phyloP scores from a whole-genome alignment of 2,113 vertebrate species.

The Microtus montanus region DNA sequence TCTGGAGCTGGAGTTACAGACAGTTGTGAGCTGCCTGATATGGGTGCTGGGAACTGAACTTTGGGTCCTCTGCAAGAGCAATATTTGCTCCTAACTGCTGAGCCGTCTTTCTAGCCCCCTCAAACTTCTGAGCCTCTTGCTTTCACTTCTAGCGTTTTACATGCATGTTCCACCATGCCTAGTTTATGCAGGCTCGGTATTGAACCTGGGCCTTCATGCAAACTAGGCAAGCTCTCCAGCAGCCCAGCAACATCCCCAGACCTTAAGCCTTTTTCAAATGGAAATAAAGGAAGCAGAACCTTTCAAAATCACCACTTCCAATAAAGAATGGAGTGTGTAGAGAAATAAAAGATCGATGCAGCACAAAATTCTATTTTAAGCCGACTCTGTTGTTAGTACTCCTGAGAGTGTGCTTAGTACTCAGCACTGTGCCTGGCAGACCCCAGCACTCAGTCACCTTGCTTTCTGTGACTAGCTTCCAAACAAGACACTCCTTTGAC shows the following conservation, averaged over 20 bases:
- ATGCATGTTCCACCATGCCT: neutral
- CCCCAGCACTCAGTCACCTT: neutral
- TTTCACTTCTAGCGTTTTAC: neutral
- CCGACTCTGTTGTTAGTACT: slow-evolving; percentile 7
- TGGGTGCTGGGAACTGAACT: neutral
- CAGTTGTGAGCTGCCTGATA: neutral
- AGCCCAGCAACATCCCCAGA: neutral
- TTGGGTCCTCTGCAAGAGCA: neutral
- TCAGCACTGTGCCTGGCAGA: slow-evolving; percentile 4
- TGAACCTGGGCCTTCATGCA: neutral
- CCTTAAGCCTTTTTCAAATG: neutral
- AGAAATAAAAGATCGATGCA: slow-evolving; percentile 20
- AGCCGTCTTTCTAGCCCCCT: neutral
- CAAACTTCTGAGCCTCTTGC: too few species aligned
- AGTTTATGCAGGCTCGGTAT: neutral
- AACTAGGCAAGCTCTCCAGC: neutral
- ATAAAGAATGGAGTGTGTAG: neutral
- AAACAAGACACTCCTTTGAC: slow-evolving; percentile 33
- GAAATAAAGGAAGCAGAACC: slow-evolving; percentile 10
- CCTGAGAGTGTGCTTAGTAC: neutral
- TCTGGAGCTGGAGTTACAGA: neutral
- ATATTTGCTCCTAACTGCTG: too few species aligned
- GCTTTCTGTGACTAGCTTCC: slow-evolving; percentile 12
- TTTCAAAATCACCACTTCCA: slow-evolving; percentile 9
- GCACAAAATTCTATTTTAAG: slow-evolving; percentile 34